Evolutionary conservation across 2,797 vertebrate genomes (phyloP), one percentile per base, ranked within the genome.

Genomic region (Arctocebus calabarensis): DNA sequence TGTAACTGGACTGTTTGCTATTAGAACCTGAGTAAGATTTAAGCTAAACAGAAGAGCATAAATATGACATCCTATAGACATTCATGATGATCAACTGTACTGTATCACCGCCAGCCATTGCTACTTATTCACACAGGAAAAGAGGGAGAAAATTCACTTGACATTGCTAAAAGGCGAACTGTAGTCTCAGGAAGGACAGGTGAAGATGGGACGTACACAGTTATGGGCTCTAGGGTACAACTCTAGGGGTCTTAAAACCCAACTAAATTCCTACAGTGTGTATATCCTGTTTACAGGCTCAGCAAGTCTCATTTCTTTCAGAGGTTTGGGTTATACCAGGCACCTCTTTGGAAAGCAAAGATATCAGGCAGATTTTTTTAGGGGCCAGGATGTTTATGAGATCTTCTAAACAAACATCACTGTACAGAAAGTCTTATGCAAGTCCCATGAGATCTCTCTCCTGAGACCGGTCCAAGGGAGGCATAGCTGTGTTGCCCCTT

Each of bases 1-100:
- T 86, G 97, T 96, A 94, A 93, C 48, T n/a, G 93, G 84, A 88
- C 84, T 97, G 3, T 90, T 97, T 92, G 79, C 96, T 98, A 91
- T 61, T 61, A 97, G 95, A 97, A 96, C 55, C 55, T 52, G 75
- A 95, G 83, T 97, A 96, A 98, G 94, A 98, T 97, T 98, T 97
- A 96, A 98, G 92, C 97, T 98, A 94, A 98, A 97, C 85, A 95
- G 94, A 74, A 97, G 88, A 74, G 90, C 95, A 96, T 83, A 97
- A 97, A 97, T 96, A 97, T 40, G 93, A 97, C 97, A 97, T 4
- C 94, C 70, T 71, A 94, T 92, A 96, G 96, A 95, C 89, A 94
- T 96, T 97, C 96, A 96, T 92, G 94, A 95, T 97, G 95, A 98
- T 97, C 96, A 95, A 96, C 95, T 96, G 85, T 97, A 95, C 74